Evolutionary conservation across 2,797 vertebrate genomes (phyloP).

Genomic region (Nothura maculosa): DNA sequence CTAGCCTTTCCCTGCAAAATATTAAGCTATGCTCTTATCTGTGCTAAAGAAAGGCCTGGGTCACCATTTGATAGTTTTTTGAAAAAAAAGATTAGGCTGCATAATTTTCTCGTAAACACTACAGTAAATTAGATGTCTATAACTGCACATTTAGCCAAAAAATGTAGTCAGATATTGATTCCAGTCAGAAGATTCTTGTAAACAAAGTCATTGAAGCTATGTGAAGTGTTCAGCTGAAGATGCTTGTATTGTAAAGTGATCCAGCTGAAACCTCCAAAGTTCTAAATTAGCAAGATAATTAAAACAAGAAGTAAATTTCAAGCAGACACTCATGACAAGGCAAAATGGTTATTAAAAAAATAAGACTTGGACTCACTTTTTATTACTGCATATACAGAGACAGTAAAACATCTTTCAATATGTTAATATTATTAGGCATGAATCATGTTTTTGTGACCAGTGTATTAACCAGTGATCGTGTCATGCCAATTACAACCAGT

Average conservation of each 20-base stretch:
- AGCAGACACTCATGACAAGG: neutral
- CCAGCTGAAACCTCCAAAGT: constrained; percentile 12
- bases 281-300: constrained; percentile 29
- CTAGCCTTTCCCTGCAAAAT: neutral
- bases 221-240: constrained; percentile 55
- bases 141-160: constrained; percentile 43
- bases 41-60: neutral
- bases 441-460: neutral
- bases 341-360: neutral
- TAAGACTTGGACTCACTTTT: neutral
- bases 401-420: neutral
- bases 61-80: constrained; percentile 6
- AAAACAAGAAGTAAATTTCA: neutral
- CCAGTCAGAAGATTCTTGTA: neutral
- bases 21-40: neutral
- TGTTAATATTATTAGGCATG: neutral
- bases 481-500: neutral
- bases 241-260: constrained; percentile 3
- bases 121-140: constrained; percentile 53
- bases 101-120: constrained; percentile 55
- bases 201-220: constrained; percentile 59
- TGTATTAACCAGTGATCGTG: neutral
- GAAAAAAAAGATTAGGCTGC: constrained; percentile 21
- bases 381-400: neutral
- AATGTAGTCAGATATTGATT: constrained; percentile 52